Percentiles rank a stretch among this genome's conserved stretches.
Evolutionary conservation across 1,140 invertebrate genomes (phyloP).

Genomic region (Himalopsyche phryganea): DNA sequence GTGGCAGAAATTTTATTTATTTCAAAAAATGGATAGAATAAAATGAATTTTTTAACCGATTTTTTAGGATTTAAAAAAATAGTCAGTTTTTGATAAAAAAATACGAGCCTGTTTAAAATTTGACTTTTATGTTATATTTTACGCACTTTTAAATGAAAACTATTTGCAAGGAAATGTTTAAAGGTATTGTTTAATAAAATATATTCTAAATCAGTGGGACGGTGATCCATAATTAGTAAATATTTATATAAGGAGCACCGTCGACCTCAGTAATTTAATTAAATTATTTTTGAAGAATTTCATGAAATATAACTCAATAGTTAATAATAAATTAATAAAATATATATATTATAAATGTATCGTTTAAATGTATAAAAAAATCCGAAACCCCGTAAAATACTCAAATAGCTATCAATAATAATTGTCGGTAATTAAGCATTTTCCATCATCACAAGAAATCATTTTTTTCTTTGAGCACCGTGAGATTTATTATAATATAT

Average conservation of each 20-base stretch:
- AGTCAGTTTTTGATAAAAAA: no score
- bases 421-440: neutral
- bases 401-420: neutral
- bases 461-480: neutral
- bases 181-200: conserved; percentile 16
- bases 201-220: conserved; percentile 19
- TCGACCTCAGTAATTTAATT: conserved; percentile 13
- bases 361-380: neutral
- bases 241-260: conserved; percentile 6
- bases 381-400: neutral
- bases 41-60: no score
- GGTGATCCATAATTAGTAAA: neutral
- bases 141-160: no score
- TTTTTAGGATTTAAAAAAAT: no score
- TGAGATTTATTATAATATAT: neutral
- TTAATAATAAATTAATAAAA: neutral
- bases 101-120: no score
- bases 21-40: no score
- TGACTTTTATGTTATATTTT: no score
- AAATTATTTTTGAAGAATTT: conserved; percentile 1
- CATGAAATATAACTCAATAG: neutral
- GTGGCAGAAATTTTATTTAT: no score
- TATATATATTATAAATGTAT: no score
- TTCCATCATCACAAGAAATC: neutral
- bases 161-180: conserved; percentile 1